phyloP scores from a whole-genome alignment of 2,888 invertebrate genomes.

The Smittia aterrima region DNA sequence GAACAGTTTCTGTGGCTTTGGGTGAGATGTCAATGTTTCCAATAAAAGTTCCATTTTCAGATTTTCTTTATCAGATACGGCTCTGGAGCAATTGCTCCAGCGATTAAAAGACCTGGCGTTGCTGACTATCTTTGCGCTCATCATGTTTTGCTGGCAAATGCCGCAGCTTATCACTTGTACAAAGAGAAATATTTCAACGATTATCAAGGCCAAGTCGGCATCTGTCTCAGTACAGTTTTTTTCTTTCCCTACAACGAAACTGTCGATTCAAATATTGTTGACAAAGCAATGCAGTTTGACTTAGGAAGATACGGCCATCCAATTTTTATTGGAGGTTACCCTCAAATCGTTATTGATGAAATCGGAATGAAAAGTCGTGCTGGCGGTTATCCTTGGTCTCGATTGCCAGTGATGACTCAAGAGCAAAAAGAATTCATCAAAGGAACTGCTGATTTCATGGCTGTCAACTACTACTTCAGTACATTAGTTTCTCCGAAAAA shows the following conservation, averaged over 20 bases:
- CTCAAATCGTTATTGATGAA: conserved; percentile 47
- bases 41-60: conserved; percentile 47
- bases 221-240: conserved; percentile 46
- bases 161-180: conserved; percentile 54
- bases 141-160: conserved; percentile 58
- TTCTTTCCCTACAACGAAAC: conserved; percentile 45
- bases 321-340: conserved; percentile 47
- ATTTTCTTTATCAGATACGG: conserved; percentile 55
- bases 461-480: conserved; percentile 30
- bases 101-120: conserved; percentile 53
- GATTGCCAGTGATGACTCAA: conserved; percentile 44
- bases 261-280: neutral
- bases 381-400: conserved; percentile 48
- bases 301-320: too few relatives aligned
- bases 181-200: conserved; percentile 50
- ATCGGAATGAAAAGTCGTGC: conserved; percentile 47
- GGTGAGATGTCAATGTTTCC: conserved; percentile 48
- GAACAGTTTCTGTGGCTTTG: conserved; percentile 49
- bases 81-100: conserved; percentile 48
- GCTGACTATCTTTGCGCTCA: conserved; percentile 57
- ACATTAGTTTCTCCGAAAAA: conserved; percentile 44
- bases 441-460: conserved; percentile 36
- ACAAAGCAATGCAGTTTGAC: too few relatives aligned
- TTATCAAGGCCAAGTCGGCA: conserved; percentile 49
- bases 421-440: neutral